These are phyloP conservation scores for Urocitellus parryii DNA, from an alignment of 2,113 vertebrate genomes.

Conservation along the genomic window DNA sequence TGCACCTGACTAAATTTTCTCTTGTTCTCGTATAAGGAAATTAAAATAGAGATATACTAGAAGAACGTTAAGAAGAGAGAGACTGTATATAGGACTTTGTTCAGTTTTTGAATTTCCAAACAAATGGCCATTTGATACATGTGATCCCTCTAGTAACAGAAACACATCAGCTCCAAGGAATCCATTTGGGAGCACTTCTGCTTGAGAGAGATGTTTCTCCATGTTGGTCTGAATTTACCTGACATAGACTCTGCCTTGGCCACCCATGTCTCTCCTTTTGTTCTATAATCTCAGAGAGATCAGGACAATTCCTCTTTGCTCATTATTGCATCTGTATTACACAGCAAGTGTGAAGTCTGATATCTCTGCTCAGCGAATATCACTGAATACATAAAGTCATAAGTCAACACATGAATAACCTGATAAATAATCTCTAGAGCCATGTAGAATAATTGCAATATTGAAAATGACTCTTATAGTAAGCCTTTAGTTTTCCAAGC, in stretches of 20 bases:
- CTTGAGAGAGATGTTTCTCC: not conserved
- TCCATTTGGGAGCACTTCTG: not conserved
- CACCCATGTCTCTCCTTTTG: not conserved
- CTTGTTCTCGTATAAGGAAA: not conserved
- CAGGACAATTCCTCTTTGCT: not conserved
- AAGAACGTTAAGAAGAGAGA: not conserved
- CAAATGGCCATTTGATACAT: not conserved
- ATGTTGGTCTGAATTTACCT: not conserved
- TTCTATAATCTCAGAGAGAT: not conserved
- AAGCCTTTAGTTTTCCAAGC: not conserved
- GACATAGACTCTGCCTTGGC: not conserved
- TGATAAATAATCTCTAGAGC: not conserved
- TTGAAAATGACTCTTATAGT: not conserved
- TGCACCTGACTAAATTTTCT: not conserved
- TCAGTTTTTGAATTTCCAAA: constrained; percentile 6
- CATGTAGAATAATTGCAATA: constrained; percentile 6
- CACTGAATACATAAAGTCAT: not conserved
- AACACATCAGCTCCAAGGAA: not conserved
- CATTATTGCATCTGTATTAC: not conserved
- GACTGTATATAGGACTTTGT: not conserved
- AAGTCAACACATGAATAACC: not conserved
- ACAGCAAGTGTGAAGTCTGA: not conserved
- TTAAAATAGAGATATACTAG: not conserved
- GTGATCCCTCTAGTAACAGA: not conserved
- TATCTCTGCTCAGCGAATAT: not conserved